phyloP scores from a whole-genome alignment of 2,888 invertebrate species.

The Drosophila fulvimacula region DNA sequence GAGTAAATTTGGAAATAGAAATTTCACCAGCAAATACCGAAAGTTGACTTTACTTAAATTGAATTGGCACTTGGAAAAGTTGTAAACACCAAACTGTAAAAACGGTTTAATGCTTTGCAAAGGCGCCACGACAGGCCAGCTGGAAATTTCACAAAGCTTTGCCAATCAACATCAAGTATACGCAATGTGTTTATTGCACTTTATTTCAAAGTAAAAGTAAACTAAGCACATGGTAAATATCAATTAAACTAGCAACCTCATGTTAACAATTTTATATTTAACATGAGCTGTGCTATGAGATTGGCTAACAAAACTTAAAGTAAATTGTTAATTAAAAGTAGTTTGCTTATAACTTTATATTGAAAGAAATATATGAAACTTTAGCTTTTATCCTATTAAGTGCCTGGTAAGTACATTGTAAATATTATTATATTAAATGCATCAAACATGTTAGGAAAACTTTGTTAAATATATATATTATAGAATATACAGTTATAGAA shows the following conservation, averaged over 20 bases:
- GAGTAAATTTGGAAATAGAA: conserved; percentile 36
- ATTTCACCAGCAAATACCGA: conserved; percentile 33
- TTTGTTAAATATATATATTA: neutral
- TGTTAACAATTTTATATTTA: neutral
- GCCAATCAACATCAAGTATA: conserved; percentile 48
- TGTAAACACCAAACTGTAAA: conserved; percentile 33
- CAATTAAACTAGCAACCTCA: neutral
- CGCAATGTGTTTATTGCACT: conserved; percentile 18
- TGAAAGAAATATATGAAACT: too few species aligned
- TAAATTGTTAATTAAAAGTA: too few species aligned
- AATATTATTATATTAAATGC: neutral
- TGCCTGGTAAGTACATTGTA: too few species aligned
- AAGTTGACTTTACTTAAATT: conserved; percentile 30
- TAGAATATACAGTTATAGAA: neutral
- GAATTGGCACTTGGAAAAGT: conserved; percentile 42
- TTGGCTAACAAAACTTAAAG: neutral
- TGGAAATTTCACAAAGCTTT: conserved; percentile 24
- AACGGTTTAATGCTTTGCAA: conserved; percentile 13
- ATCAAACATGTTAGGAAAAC: neutral
- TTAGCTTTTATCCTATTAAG: too few species aligned
- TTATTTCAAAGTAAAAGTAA: neutral
- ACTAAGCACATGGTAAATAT: neutral
- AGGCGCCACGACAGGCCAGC: conserved; percentile 7
- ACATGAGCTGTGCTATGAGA: neutral
- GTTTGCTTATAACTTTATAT: too few species aligned